Evolutionary conservation across 2,888 invertebrate species (phyloP), one percentile per base, ranked within the genome.

Genomic region (Cerastoderma edule): DNA sequence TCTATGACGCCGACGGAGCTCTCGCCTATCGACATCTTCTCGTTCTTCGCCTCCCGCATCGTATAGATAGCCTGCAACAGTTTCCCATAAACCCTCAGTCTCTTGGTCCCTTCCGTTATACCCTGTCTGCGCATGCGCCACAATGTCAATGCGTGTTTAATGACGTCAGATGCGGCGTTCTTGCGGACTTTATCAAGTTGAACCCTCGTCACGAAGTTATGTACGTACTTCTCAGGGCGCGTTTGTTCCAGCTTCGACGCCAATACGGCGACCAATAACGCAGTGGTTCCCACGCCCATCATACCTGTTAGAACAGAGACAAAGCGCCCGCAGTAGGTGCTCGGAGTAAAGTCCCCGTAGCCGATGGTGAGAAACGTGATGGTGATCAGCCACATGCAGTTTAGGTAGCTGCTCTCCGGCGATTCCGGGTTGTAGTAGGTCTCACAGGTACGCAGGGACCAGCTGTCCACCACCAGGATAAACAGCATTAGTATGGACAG

Each of bases 341-440:
- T 85, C 1, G 89, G 89, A 16, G 82, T 83, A 1, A 88, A 80
- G 74, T 89, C 89, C 0, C 89, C 89, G 66, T 89, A 89, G 8
- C 89, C 89, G 6, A 89, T 86, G 0, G 89, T 89, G 6, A 89
- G 75, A 65, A 89, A 89, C 6, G 89, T 88, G 32, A 89, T 88
- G 19, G 89, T 85, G 1, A 86, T 85, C 54, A 89, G 73, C 89
- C 89, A 89, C 87, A 89, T 85, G 4, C 87, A 85, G 39, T 87
- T 87, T 28, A 80, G 70, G 48, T 85, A 84, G 50, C 76, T 77
- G 22, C 83, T 83, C 67, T 85, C 80, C 1, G 83, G 82, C 16
- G 80, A 72, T 16, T 80, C 83, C 3, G 84, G 83, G 8, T 86
- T 80, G 66, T 84, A 87, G 75, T 87, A 89, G 1, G 84, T 81